These are phyloP conservation scores for Holacanthus passer DNA, from an alignment of 2,113 vertebrate species.

Conservation along the genomic window DNA sequence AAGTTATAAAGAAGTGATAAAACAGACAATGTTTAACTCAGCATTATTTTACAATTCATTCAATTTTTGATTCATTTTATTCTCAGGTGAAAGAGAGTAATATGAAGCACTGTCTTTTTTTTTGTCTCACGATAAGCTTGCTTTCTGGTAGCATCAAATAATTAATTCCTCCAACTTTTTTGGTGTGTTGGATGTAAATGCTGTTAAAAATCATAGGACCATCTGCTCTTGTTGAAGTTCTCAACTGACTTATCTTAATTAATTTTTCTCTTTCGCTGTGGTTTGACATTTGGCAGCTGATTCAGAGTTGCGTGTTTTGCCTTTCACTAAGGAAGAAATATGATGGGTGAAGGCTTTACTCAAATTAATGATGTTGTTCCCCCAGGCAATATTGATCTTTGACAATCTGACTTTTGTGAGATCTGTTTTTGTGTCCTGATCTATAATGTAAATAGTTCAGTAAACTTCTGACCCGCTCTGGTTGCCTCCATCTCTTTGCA, in stretches of 20 bases:
- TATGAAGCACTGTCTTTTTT: not conserved
- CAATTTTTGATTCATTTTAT: not conserved
- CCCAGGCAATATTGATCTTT: conserved; percentile 28
- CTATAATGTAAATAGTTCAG: conserved; percentile 8
- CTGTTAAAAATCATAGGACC: conserved; percentile 13
- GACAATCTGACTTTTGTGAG: conserved; percentile 13
- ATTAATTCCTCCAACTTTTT: not conserved
- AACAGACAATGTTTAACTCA: not conserved
- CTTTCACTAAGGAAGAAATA: conserved; percentile 6
- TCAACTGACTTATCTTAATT: conserved; percentile 35
- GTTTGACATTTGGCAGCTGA: conserved; percentile 42
- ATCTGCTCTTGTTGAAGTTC: conserved; percentile 27
- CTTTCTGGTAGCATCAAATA: not conserved
- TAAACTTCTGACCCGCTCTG: not conserved
- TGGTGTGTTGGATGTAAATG: conserved; percentile 6
- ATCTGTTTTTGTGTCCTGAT: conserved; percentile 6
- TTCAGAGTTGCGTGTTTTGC: conserved; percentile 24
- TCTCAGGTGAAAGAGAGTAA: not conserved
- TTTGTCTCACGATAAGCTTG: not conserved
- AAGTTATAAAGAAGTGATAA: not conserved
- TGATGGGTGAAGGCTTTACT: conserved; percentile 14
- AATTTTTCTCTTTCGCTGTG: conserved; percentile 5
- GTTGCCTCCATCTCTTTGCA: conserved; percentile 3
- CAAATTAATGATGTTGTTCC: conserved; percentile 47
- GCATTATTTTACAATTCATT: not conserved